Base-by-base conservation (phyloP, 2,113 vertebrate species). In the Tonatia bakeri region DNA sequence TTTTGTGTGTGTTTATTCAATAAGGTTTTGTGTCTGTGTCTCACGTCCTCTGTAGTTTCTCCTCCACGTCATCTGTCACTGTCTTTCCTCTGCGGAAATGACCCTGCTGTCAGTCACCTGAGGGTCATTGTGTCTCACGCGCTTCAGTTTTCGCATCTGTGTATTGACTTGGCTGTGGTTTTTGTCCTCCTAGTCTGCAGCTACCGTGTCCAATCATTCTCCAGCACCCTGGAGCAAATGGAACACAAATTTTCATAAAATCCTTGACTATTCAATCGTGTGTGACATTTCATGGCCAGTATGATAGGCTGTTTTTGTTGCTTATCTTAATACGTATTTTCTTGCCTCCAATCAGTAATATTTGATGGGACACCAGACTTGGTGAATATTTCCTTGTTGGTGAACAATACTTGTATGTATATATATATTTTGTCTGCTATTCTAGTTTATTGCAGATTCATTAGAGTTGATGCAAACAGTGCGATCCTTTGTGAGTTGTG, bases 241-340 rank as follows among this genome's bases (percentile, higher is more conserved):
- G 26, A 24, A 28, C 13, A 28, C 4, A 13, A 1, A 31, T 61
- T 4, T 61, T 61, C 26, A 11, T 24, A 12, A 70, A 5, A 12
- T 24, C 4, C 4, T 5, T 70, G 1, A 4, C n/a, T 0, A 13
- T 20, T 70, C 20, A 4, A 36, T 11, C 36, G 5, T 12, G 0
- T 22, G 20, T 38, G 36, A 70, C 1, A 22, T 38, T 38, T 38
- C 36, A 13, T 24, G 36, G 20, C 36, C 9, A 40, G 36, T 4
- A 3, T 1, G 4, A 13, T 6, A 4, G n/a, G 10, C 13, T 70
- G 20, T 6, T 24, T 40, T 24, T 69, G 8, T 38, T 70, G 1
- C 20, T 70, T 70, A 38, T 38, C 4, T 11, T 22, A 19, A 36
- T 19, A 38, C 5, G 12, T 15, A 28, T 43, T 73, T 14, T 28